These are phyloP conservation scores for Tigriopus californicus DNA, from an alignment of 2,888 invertebrate genomes.

Conservation along the genomic window DNA sequence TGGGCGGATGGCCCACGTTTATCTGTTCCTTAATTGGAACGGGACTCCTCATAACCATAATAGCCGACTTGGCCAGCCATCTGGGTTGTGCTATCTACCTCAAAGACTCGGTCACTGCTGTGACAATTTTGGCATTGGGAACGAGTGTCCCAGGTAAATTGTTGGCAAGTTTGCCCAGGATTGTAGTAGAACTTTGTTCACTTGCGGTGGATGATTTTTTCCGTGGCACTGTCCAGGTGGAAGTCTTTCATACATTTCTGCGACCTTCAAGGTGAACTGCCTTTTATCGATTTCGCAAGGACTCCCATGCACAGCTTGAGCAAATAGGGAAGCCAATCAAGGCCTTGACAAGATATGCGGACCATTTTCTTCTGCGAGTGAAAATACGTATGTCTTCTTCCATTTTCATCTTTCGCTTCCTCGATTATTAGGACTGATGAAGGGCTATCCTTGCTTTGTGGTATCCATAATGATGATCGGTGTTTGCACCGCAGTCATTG, in stretches of 20 bases:
- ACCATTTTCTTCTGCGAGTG: too few species aligned
- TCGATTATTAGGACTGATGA: too few species aligned
- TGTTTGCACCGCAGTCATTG: constrained; percentile 82
- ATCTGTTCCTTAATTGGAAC: constrained; percentile 75
- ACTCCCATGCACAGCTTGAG: not conserved
- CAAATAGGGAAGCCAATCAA: not conserved
- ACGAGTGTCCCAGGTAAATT: constrained; percentile 84
- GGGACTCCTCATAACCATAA: constrained; percentile 82
- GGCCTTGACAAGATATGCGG: too few species aligned
- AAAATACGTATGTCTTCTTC: too few species aligned
- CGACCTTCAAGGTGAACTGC: not conserved
- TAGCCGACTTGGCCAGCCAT: constrained; percentile 77
- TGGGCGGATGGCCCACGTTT: constrained; percentile 74
- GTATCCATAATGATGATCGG: constrained; percentile 84
- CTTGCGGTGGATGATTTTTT: not conserved
- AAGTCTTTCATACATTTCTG: too few species aligned
- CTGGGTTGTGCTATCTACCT: constrained; percentile 94
- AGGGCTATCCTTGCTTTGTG: constrained; percentile 66
- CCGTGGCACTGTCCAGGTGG: too few species aligned
- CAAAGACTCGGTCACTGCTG: constrained; percentile 89
- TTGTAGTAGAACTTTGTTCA: not conserved
- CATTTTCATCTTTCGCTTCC: too few species aligned
- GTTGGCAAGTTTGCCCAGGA: too few species aligned
- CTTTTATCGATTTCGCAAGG: not conserved
- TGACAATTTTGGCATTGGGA: constrained; percentile 91